phyloP scores from a whole-genome alignment of 2,113 vertebrate genomes.

The Hassar affinis region DNA sequence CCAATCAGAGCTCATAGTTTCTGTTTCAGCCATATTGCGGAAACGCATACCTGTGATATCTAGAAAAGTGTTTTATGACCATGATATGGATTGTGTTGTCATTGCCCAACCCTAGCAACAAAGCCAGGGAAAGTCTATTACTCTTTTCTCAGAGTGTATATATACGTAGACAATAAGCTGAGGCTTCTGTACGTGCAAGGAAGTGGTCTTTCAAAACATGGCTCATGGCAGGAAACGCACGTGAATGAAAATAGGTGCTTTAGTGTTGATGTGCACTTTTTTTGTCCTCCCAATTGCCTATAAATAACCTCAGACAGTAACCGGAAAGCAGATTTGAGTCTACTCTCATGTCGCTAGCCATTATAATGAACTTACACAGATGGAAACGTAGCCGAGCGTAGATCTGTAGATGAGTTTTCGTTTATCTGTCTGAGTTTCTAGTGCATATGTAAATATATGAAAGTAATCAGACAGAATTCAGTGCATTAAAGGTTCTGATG shows the following conservation, averaged over 20 bases:
- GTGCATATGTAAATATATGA: neutral
- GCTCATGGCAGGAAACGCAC: constrained; percentile 8
- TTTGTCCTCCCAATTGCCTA: neutral
- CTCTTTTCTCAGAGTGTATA: neutral
- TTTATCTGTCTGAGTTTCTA: neutral
- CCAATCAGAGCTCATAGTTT: neutral
- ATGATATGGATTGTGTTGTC: neutral
- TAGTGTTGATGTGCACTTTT: neutral
- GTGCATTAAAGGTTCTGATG: neutral
- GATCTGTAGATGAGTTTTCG: neutral
- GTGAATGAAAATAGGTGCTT: constrained; percentile 11
- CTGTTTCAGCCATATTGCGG: neutral
- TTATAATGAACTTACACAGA: neutral
- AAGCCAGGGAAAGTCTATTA: neutral
- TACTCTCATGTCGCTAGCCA: too few relatives aligned
- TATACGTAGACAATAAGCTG: neutral
- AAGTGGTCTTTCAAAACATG: constrained; percentile 14
- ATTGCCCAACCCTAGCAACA: neutral
- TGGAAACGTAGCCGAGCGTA: neutral
- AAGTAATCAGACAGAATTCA: neutral
- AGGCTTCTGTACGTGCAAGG: neutral
- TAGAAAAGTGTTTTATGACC: neutral
- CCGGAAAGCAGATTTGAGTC: constrained; percentile 1
- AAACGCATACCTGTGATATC: neutral
- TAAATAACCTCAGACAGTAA: constrained; percentile 16